Evolutionary conservation across 2,113 vertebrate genomes (phyloP).

Genomic region (Parus major): DNA sequence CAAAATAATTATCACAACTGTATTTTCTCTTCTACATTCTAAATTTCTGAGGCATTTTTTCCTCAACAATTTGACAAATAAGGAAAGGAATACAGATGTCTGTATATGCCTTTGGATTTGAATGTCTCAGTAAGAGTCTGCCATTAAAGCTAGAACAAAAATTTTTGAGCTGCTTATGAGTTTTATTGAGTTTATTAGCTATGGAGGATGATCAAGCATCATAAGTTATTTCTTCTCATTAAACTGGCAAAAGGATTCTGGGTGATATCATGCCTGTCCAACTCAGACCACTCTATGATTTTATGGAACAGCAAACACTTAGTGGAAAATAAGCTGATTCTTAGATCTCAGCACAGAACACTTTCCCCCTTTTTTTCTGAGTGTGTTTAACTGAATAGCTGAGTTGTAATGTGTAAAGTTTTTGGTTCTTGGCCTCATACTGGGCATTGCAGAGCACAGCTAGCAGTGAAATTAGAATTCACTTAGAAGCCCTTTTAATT

Average conservation of each 20-base stretch:
- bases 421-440: neutral
- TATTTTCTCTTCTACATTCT: neutral
- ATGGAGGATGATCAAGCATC: neutral
- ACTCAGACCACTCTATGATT: neutral
- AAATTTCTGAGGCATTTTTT: rapidly evolving
- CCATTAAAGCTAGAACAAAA: neutral
- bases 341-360: neutral
- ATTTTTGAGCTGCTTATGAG: neutral
- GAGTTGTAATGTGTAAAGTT: neutral
- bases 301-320: neutral
- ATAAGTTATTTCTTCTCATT: neutral
- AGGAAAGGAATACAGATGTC: neutral
- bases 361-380: rapidly evolving
- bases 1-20: neutral
- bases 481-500: neutral
- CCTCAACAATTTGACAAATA: neutral
- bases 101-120: neutral
- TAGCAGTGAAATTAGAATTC: neutral
- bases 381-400: neutral
- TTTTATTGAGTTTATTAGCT: neutral
- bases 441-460: neutral
- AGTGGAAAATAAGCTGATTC: neutral
- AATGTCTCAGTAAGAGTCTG: neutral
- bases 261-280: too few relatives aligned
- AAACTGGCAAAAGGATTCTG: neutral